Evolutionary conservation across 2,888 invertebrate genomes (phyloP).

Genomic region (Clepsis dumicolana): DNA sequence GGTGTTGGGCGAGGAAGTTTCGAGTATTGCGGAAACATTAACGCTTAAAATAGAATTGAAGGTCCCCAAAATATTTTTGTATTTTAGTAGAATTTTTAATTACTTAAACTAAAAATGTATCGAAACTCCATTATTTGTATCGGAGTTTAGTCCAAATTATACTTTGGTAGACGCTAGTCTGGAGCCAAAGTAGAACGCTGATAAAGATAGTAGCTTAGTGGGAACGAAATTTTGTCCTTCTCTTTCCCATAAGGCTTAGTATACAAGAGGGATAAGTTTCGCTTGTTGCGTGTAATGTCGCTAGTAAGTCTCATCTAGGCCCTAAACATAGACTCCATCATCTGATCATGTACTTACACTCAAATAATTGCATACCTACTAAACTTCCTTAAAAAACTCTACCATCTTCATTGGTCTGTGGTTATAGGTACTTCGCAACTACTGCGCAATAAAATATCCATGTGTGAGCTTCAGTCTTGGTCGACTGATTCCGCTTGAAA

Average conservation of each 20-base stretch:
- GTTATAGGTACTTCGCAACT: constrained; percentile 55
- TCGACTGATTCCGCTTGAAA: constrained; percentile 75
- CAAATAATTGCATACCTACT: background rate
- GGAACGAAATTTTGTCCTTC: too few species aligned
- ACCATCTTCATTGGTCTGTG: background rate
- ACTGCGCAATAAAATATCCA: constrained; percentile 59
- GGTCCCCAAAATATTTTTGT: background rate
- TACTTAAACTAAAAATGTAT: background rate
- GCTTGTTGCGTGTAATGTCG: too few species aligned
- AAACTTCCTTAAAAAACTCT: background rate
- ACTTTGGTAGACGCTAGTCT: too few species aligned
- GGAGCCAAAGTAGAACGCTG: too few species aligned
- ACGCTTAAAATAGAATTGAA: background rate
- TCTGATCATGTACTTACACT: too few species aligned
- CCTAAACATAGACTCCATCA: too few species aligned
- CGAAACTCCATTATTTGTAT: too few species aligned
- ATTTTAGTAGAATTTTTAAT: background rate
- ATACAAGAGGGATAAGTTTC: too few species aligned
- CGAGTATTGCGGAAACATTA: constrained; percentile 61
- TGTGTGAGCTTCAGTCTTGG: constrained; percentile 63
- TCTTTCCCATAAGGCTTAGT: too few species aligned
- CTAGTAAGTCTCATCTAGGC: too few species aligned
- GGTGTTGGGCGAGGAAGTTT: constrained; percentile 54
- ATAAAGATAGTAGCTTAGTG: too few species aligned
- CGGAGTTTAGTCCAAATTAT: too few species aligned